Percentiles rank a stretch among this genome's conserved stretches.
These are phyloP conservation scores for Pycnonotus jocosus DNA, from an alignment of 2,113 vertebrate genomes.

Conservation along the genomic window DNA sequence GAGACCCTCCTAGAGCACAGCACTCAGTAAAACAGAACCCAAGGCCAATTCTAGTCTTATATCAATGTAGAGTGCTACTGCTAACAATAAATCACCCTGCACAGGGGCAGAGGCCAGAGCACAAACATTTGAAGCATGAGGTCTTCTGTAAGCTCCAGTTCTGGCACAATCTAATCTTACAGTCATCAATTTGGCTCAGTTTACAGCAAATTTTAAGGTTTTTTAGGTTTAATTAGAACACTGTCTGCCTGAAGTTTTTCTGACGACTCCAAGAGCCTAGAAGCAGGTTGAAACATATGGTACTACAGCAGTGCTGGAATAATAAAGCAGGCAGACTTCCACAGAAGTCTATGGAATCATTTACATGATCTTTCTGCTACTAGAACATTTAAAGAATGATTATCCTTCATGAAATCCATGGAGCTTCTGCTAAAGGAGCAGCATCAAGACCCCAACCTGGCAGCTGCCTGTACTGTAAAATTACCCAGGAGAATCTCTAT, in stretches of 20 bases:
- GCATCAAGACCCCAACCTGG: background rate
- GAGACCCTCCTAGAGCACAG: background rate
- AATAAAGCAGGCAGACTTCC: background rate
- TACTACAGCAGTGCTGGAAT: background rate
- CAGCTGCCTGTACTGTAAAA: background rate
- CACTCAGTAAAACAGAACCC: background rate
- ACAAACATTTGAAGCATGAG: background rate
- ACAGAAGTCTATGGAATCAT: background rate
- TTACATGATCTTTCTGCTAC: background rate
- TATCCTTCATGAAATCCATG: background rate
- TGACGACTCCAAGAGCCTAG: background rate
- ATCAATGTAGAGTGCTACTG: background rate
- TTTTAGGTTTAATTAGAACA: background rate
- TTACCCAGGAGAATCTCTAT: background rate
- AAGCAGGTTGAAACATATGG: constrained; percentile 9
- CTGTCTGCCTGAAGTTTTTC: background rate
- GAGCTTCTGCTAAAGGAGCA: background rate
- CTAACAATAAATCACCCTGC: background rate
- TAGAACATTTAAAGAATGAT: background rate
- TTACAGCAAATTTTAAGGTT: background rate
- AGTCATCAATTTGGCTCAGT: background rate
- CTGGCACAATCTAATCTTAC: background rate
- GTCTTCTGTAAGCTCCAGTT: background rate
- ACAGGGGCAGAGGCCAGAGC: background rate
- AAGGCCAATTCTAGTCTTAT: background rate